phyloP scores from a whole-genome alignment of 2,113 vertebrate genomes.

The Coptodon rendalli region DNA sequence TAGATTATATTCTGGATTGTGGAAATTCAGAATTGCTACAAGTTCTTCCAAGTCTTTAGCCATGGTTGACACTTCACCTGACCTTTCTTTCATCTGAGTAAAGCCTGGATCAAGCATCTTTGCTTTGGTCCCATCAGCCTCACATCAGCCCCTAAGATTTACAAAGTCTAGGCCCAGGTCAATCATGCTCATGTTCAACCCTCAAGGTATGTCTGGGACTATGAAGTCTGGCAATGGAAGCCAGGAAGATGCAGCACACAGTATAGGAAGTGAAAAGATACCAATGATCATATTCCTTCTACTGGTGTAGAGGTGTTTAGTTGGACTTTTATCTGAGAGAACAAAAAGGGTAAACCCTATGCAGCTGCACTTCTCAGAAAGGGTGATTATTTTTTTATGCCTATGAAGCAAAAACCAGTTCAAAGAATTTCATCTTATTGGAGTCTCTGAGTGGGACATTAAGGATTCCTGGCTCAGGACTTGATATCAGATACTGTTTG shows the following conservation, averaged over 20 bases:
- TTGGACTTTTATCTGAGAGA: neutral
- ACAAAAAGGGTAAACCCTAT: neutral
- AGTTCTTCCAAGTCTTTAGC: neutral
- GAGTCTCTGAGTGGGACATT: neutral
- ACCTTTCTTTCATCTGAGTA: neutral
- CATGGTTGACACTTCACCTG: rapidly evolving
- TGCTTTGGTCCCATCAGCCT: neutral
- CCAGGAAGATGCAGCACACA: neutral
- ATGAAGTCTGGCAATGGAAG: no score
- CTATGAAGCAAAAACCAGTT: neutral
- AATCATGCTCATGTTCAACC: neutral
- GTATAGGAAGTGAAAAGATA: neutral
- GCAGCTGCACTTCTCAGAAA: neutral
- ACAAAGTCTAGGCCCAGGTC: neutral
- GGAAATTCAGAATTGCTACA: neutral
- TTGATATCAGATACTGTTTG: neutral
- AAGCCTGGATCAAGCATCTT: neutral
- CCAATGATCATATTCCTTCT: neutral
- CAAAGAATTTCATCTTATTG: neutral
- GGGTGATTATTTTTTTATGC: neutral
- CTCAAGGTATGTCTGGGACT: neutral
- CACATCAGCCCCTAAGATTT: neutral
- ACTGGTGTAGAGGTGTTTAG: neutral
- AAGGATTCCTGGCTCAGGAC: neutral
- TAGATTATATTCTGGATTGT: neutral